phyloP scores from a whole-genome alignment of 2,888 invertebrate genomes.

The Mesorhabditis belari region DNA sequence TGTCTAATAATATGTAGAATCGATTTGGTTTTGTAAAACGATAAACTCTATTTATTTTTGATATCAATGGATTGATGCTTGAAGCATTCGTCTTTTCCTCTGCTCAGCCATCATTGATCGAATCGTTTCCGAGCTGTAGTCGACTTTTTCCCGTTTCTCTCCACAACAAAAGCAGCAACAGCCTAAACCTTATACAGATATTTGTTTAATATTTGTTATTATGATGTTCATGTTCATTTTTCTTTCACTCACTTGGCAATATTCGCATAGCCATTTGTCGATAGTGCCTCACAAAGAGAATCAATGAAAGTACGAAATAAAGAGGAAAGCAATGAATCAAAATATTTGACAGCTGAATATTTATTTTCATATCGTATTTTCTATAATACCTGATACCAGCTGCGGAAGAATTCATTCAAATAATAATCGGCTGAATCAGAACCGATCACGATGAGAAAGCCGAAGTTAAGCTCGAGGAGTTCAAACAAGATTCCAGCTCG shows the following conservation, averaged over 20 bases:
- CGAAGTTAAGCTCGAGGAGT: slow-evolving; percentile 14
- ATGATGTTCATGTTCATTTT: background rate
- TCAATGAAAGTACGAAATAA: background rate
- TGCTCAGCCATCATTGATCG: background rate
- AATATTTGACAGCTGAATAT: background rate
- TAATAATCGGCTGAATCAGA: slow-evolving; percentile 10
- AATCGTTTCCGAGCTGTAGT: background rate
- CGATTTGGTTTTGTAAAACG: no score
- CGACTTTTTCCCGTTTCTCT: background rate
- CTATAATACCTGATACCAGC: background rate
- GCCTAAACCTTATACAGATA: no score
- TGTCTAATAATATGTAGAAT: no score
- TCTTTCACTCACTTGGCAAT: background rate
- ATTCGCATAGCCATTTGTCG: background rate
- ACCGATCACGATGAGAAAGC: slow-evolving; percentile 18
- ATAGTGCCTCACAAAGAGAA: background rate
- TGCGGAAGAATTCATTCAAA: background rate
- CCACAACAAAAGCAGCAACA: background rate
- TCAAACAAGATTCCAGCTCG: slow-evolving; percentile 14
- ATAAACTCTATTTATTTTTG: background rate
- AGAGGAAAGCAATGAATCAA: background rate
- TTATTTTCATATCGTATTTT: no score
- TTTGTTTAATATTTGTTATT: no score
- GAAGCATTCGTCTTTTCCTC: background rate
- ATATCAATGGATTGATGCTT: background rate